A percentile compares a stretch with the other conserved stretches of the same genome.
These are phyloP conservation scores for Pyrrhia umbra DNA, from an alignment of 2,888 invertebrate genomes.

Conservation along the genomic window DNA sequence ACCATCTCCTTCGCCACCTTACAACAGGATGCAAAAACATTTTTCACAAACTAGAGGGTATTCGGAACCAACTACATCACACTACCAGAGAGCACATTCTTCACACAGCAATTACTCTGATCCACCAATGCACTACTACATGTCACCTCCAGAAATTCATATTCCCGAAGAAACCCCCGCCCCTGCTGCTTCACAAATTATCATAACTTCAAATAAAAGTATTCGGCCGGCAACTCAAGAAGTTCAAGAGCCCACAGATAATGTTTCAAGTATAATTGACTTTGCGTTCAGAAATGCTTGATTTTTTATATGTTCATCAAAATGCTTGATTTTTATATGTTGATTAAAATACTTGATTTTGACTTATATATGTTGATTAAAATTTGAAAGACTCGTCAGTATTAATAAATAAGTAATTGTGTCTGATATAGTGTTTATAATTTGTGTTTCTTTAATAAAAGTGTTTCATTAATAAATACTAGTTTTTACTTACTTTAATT, in stretches of 20 bases:
- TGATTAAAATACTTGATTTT: no score
- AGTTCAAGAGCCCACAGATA: no score
- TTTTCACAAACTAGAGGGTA: neutral
- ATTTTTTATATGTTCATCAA: neutral
- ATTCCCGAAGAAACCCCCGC: no score
- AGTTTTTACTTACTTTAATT: constrained; percentile 1
- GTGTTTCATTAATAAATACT: neutral
- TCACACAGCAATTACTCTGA: no score
- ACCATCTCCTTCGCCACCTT: neutral
- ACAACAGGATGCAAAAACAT: neutral
- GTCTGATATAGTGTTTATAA: neutral
- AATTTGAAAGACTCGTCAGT: no score
- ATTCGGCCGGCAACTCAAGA: no score
- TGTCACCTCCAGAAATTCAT: neutral
- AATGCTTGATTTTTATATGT: no score
- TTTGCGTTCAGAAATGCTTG: neutral
- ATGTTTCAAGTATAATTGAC: no score
- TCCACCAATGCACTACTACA: neutral
- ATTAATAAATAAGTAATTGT: no score
- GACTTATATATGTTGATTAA: no score
- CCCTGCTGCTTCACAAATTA: no score
- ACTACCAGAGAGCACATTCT: constrained; percentile 4
- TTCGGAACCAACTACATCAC: constrained; percentile 15
- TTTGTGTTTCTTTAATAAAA: neutral
- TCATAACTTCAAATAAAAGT: no score